Base-by-base conservation (phyloP, 2,113 vertebrate genomes). In the Glaucidium brasilianum region DNA sequence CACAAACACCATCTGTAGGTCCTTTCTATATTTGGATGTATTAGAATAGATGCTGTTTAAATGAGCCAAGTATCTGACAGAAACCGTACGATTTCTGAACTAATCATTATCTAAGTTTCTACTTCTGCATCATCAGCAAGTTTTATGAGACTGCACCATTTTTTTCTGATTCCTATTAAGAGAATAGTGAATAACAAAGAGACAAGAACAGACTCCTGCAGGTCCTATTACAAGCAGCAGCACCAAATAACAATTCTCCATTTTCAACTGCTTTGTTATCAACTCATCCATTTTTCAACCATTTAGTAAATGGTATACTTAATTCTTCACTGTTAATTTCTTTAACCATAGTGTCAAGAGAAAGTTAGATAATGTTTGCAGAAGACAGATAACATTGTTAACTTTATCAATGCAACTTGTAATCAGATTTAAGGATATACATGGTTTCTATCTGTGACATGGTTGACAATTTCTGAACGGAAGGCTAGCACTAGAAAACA, bases 1-100 rank as follows among this genome's bases (percentile, higher is more conserved):
- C 84, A 95, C 90, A 95, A 96, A 96, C 81, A 96, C 94, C 95
- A 96, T 96, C 94, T 96, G 93, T 85, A 92, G 77, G 74, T 23
- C 49, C 43, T 41, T 96, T 52, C 92, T 93, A 82, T 90, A 91
- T 96, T 79, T 96, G 90, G 90, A 71, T 41, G 10, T 21, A n/a
- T 79, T 85, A 73, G 84, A 96, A 88, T 35, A 41, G 1, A 64
- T n/a, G 39, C 81, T 87, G 26, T 45, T 91, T 30, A 83, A 88
- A 66, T 26, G 68, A 94, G 96, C 90, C 94, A 94, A 94, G 50
- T 49, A 78, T 58, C 87, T 94, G 94, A 90, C 90, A 94, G 74
- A 79, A 93, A 79, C 56, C 1, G 2, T 34, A 52, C 35, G 3
- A 47, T 72, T 91, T 78, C 81, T 91, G 71, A 90, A 72, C 60